phyloP scores from a whole-genome alignment of 2,888 invertebrate species.

The Latheticus oryzae region DNA sequence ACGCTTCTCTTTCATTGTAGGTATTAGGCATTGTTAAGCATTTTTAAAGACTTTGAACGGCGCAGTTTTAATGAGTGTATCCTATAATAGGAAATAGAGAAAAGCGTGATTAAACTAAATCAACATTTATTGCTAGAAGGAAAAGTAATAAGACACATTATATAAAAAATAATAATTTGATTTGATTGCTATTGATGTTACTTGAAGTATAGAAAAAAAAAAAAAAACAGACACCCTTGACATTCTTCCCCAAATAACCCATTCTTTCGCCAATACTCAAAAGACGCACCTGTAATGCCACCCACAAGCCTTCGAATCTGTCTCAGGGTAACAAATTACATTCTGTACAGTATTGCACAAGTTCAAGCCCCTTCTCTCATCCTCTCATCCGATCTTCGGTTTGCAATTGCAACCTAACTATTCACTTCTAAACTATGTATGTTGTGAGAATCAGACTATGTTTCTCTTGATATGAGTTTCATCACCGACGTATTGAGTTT shows the following conservation, averaged over 20 bases:
- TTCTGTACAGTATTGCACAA: constrained; percentile 48
- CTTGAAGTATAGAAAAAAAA: background rate
- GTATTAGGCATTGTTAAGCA: constrained; percentile 2
- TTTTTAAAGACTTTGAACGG: constrained; percentile 1
- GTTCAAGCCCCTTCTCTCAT: constrained; percentile 52
- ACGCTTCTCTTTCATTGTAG: no score
- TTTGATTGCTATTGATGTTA: no score
- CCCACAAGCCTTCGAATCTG: constrained; percentile 48
- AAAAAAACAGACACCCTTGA: constrained; percentile 7
- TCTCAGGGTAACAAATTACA: constrained; percentile 53
- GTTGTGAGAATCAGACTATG: constrained; percentile 46
- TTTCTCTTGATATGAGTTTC: constrained; percentile 40
- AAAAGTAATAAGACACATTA: no score
- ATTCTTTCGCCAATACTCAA: constrained; percentile 2
- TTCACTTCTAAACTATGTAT: constrained; percentile 43
- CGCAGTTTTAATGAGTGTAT: no score
- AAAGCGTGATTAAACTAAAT: background rate
- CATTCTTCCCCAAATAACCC: constrained; percentile 1
- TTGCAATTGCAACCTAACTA: constrained; percentile 34
- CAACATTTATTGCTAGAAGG: no score
- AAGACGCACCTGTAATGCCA: constrained; percentile 37
- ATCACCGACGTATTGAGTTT: constrained; percentile 36
- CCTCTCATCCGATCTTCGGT: constrained; percentile 33
- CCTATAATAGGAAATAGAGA: background rate
- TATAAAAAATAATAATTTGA: no score